phyloP scores from a whole-genome alignment of 2,113 vertebrate genomes.

The Phoxinus phoxinus region DNA sequence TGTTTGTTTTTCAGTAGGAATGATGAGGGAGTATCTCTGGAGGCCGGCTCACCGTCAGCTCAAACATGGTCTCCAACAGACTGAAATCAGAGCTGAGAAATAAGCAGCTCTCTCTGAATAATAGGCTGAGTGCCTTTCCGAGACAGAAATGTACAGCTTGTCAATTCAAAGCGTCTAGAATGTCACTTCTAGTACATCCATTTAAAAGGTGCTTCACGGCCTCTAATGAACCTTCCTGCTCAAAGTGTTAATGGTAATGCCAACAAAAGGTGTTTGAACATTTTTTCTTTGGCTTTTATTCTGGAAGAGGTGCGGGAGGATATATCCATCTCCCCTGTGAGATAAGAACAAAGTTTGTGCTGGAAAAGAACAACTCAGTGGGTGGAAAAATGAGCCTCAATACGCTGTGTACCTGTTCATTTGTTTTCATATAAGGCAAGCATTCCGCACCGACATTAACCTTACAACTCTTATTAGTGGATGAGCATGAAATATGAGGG shows the following conservation, averaged over 20 bases:
- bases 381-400: constrained; percentile 49
- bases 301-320: neutral
- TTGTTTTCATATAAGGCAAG: constrained; percentile 47
- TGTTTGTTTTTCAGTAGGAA: constrained; percentile 22
- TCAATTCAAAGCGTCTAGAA: constrained; percentile 27
- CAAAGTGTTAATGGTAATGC: constrained; percentile 20
- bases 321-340: constrained; percentile 32
- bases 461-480: constrained; percentile 58
- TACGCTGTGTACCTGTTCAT: constrained; percentile 55
- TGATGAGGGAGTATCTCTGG: constrained; percentile 20
- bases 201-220: neutral
- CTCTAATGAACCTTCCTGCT: constrained; percentile 10
- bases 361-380: constrained; percentile 37
- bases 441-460: constrained; percentile 51
- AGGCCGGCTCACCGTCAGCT: constrained; percentile 20
- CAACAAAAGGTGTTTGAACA: neutral
- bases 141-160: constrained; percentile 2
- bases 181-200: neutral
- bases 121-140: neutral
- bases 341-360: constrained; percentile 27
- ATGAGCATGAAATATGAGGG: constrained; percentile 53
- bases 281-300: constrained; percentile 17
- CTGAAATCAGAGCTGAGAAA: constrained; percentile 15
- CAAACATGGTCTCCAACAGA: neutral
- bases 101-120: neutral